phyloP scores from a whole-genome alignment of 2,888 invertebrate genomes.

The Protodeltote pygarga region DNA sequence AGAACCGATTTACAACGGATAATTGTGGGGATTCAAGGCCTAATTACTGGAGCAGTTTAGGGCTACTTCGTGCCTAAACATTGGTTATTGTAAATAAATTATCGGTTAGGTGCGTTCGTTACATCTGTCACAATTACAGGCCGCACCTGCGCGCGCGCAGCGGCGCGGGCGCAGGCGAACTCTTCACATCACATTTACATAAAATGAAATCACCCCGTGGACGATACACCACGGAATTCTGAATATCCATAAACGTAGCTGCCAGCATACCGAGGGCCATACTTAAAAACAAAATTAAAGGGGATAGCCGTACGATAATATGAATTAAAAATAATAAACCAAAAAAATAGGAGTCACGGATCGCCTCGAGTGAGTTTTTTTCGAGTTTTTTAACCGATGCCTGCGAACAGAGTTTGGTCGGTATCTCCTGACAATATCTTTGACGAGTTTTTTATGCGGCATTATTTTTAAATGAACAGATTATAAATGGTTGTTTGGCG shows the following conservation, averaged over 20 bases:
- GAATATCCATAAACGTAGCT: conserved; percentile 86
- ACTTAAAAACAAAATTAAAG: conserved; percentile 87
- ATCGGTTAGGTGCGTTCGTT: conserved; percentile 47
- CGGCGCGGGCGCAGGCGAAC: conserved; percentile 40
- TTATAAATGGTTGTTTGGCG: conserved; percentile 86
- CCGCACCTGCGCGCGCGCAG: conserved; percentile 59
- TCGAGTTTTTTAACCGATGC: conserved; percentile 76
- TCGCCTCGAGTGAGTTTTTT: conserved; percentile 84
- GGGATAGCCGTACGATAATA: conserved; percentile 87
- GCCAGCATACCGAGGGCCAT: conserved; percentile 85
- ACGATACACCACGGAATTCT: conserved; percentile 82
- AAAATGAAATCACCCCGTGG: conserved; percentile 78
- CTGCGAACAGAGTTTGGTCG: conserved; percentile 78
- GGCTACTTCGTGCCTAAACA: conserved; percentile 40
- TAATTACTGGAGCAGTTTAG: conserved; percentile 42
- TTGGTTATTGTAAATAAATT: conserved; percentile 50
- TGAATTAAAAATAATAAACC: conserved; percentile 87
- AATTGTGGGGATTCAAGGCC: conserved; percentile 30
- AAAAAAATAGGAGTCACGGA: conserved; percentile 86
- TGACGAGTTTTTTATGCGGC: conserved; percentile 85
- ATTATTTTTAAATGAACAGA: conserved; percentile 87
- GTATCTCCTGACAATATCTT: conserved; percentile 86
- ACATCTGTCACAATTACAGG: conserved; percentile 79
- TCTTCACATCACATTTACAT: conserved; percentile 75
- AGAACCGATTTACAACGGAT: conserved; percentile 33